phyloP scores from a whole-genome alignment of 1,140 invertebrate species.

The Harlomillsia oculata region DNA sequence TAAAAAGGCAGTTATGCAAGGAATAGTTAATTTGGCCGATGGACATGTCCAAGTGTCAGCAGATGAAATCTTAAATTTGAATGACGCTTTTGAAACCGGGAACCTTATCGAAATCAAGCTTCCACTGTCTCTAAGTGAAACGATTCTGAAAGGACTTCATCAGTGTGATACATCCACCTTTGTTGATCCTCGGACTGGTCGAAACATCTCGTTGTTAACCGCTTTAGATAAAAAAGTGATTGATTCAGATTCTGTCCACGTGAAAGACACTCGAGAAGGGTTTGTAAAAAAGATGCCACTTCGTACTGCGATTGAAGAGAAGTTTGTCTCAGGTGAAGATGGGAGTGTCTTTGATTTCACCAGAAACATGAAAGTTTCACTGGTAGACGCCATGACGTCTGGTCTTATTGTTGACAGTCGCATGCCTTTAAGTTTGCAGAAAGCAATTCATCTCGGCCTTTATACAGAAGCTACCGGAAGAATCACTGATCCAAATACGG shows the following conservation, averaged over 20 bases:
- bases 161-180: conserved; percentile 63
- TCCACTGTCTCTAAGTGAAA: conserved; percentile 72
- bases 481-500: conserved; percentile 64
- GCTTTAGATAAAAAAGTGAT: conserved; percentile 64
- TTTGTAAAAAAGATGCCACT: conserved; percentile 64
- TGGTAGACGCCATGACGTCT: conserved; percentile 68
- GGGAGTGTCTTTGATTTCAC: conserved; percentile 59
- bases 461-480: conserved; percentile 72
- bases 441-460: conserved; percentile 73
- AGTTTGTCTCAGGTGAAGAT: conserved; percentile 61
- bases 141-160: conserved; percentile 70
- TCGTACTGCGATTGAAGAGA: conserved; percentile 60
- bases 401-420: conserved; percentile 69
- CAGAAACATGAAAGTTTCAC: conserved; percentile 55
- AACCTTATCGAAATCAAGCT: conserved; percentile 65
- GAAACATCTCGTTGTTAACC: conserved; percentile 61
- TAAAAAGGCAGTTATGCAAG: conserved; percentile 65
- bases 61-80: conserved; percentile 62
- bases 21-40: conserved; percentile 63
- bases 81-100: conserved; percentile 76
- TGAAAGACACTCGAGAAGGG: conserved; percentile 67
- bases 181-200: conserved; percentile 65
- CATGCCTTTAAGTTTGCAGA: conserved; percentile 70
- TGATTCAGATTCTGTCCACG: conserved; percentile 69
- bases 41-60: conserved; percentile 53